Base-by-base conservation (phyloP, 2,888 invertebrate species). In the Lissonota sp. region DNA sequence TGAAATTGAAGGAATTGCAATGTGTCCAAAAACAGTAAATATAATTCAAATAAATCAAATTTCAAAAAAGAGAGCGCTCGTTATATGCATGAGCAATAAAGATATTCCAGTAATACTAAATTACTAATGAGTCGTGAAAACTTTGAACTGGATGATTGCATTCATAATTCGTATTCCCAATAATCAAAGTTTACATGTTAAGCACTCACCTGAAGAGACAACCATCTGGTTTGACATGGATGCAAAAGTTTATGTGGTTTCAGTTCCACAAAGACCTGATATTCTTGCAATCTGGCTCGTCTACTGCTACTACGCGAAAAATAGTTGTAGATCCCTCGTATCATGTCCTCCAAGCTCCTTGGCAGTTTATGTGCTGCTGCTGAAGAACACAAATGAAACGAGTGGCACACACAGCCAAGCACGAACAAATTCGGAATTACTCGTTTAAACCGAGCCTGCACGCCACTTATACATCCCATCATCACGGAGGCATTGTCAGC, bases 381-480 rank as follows among this genome's bases (percentile, higher is more conserved):
- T 4, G 80, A 82, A 16, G 84, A 73, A 64, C 73, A 80, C 16
- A 84, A 62, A 80, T 84, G 81, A 14, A 84, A 72, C 12, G 80
- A 80, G 64, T 84, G 79, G 42, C 76, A 77, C 0, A 76, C 63
- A n/a, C 80, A 84, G 5, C 74, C 79, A 2, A 79, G n/a, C 8
- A 79, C 82, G 57, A 84, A 71, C 14, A 84, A 12, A 14, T 80
- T 49, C 12, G 79, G 82, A 5, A 69, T 40, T 5, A 72, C n/a
- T 37, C 69, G n/a, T 53, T 73, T 63, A 2, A 84, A 70, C 8
- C 58, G 57, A 6, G 63, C 69, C 37, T 67, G 66, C 12, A 80
- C 72, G 44, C 76, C 71, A 10, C 42, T 63, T 16, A 70, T 53
- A 6, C 67, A 14, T 0, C 79, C 80, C 80, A 83, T 78, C 77